These are phyloP conservation scores for Argopecten irradians DNA, from an alignment of 1,140 invertebrate genomes.

Conservation along the genomic window DNA sequence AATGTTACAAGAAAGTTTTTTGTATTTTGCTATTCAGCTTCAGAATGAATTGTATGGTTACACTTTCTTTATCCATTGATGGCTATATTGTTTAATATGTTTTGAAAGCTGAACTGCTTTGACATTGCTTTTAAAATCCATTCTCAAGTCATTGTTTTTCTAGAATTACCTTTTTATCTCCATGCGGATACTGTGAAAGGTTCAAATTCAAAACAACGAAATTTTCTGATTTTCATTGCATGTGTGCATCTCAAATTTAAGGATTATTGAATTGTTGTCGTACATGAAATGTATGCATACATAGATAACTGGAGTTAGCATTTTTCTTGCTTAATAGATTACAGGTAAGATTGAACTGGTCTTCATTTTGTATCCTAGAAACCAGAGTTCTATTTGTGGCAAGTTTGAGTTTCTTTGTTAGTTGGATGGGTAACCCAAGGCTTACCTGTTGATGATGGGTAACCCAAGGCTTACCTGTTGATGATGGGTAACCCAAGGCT, in stretches of 20 bases:
- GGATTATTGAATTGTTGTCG: background rate
- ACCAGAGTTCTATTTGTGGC: no score
- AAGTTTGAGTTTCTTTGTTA: no score
- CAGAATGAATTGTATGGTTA: no score
- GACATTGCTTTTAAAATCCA: no score
- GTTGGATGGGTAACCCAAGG: no score
- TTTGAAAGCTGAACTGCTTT: no score
- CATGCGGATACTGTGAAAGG: background rate
- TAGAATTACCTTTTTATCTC: background rate
- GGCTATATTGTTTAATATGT: no score
- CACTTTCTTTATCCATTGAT: no score
- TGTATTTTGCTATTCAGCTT: background rate
- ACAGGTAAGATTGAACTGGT: background rate
- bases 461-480: no score
- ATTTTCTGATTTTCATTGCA: background rate
- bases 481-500: no score
- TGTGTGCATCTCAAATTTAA: background rate
- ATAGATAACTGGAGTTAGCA: background rate
- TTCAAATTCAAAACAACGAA: conserved; percentile 1
- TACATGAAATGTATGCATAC: background rate
- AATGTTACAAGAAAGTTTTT: background rate
- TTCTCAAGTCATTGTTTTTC: no score
- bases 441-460: no score
- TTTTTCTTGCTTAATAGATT: background rate
- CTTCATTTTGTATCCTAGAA: background rate